A percentile compares a stretch with the other conserved stretches of the same genome.
Evolutionary conservation across 2,888 invertebrate genomes (phyloP).

Genomic region (Busseola fusca): DNA sequence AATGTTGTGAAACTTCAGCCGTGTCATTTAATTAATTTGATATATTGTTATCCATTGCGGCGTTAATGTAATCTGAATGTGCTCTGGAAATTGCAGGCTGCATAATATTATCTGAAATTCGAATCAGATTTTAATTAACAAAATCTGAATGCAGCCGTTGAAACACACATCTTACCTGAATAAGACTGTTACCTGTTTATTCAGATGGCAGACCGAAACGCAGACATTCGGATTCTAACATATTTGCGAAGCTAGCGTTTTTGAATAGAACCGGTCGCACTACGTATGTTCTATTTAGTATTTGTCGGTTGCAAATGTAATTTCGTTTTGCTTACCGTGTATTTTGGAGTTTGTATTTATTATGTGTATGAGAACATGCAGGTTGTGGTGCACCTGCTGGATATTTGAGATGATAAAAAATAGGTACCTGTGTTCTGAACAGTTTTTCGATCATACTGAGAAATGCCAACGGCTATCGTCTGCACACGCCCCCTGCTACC

Average conservation of each 20-base stretch:
- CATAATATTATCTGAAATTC: slow-evolving; percentile 53
- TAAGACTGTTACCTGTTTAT: slow-evolving; percentile 59
- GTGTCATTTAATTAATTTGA: slow-evolving; percentile 56
- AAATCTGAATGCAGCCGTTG: slow-evolving; percentile 53
- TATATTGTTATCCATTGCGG: slow-evolving; percentile 43
- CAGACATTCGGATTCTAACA: slow-evolving; percentile 59
- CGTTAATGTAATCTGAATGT: slow-evolving; percentile 33
- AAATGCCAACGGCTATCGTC: slow-evolving; percentile 37
- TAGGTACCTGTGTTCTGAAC: slow-evolving; percentile 29
- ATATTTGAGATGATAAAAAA: slow-evolving; percentile 37
- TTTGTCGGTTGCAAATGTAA: slow-evolving; percentile 61
- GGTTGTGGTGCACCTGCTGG: slow-evolving; percentile 34
- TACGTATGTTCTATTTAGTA: slow-evolving; percentile 58
- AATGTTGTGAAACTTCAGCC: slow-evolving; percentile 52
- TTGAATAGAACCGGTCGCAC: slow-evolving; percentile 58
- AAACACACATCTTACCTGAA: slow-evolving; percentile 55
- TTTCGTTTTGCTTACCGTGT: slow-evolving; percentile 47
- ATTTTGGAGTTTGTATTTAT: slow-evolving; percentile 39
- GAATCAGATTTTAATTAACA: slow-evolving; percentile 59
- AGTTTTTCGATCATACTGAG: slow-evolving; percentile 35
- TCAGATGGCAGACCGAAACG: slow-evolving; percentile 63
- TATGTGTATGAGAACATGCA: slow-evolving; percentile 21
- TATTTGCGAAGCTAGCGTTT: slow-evolving; percentile 62
- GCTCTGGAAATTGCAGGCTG: slow-evolving; percentile 42
- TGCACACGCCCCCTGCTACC: slow-evolving; percentile 17